Evolutionary conservation across 1,140 invertebrate species (phyloP).

Genomic region (Archivesica marissinica): DNA sequence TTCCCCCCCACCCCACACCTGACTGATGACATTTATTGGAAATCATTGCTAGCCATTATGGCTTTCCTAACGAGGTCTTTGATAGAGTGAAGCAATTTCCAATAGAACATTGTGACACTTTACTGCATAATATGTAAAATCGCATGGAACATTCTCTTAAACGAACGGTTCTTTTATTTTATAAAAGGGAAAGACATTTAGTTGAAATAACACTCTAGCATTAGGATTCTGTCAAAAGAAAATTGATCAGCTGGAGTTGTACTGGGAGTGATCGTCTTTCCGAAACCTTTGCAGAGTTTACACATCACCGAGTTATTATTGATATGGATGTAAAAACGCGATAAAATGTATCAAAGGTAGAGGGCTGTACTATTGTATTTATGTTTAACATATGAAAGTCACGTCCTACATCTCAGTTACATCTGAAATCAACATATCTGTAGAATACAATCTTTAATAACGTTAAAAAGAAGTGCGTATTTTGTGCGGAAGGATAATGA

Average conservation of each 20-base stretch:
- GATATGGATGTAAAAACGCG: not conserved
- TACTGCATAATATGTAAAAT: not conserved
- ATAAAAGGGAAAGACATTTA: not conserved
- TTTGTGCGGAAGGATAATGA: not conserved
- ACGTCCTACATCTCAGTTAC: not conserved
- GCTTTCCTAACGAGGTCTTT: slow-evolving; percentile 23
- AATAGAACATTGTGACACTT: slow-evolving; percentile 3
- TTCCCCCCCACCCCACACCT: not conserved
- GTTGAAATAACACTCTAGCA: not conserved
- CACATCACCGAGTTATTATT: not conserved
- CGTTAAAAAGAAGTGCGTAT: not conserved
- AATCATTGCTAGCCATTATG: slow-evolving; percentile 14
- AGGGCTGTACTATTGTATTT: not conserved
- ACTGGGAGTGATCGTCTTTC: not conserved
- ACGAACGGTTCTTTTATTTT: not conserved
- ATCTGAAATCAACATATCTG: not conserved
- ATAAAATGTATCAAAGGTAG: not conserved
- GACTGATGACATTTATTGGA: slow-evolving; percentile 29
- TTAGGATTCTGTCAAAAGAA: not conserved
- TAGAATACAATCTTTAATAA: not conserved
- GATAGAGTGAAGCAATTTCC: slow-evolving; percentile 6
- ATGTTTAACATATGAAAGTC: not conserved
- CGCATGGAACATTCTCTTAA: not conserved
- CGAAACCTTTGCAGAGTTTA: not conserved
- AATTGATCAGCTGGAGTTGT: not conserved